Conservation (phyloP, 2,888 invertebrate species). For the Crematogaster levior region DNA sequence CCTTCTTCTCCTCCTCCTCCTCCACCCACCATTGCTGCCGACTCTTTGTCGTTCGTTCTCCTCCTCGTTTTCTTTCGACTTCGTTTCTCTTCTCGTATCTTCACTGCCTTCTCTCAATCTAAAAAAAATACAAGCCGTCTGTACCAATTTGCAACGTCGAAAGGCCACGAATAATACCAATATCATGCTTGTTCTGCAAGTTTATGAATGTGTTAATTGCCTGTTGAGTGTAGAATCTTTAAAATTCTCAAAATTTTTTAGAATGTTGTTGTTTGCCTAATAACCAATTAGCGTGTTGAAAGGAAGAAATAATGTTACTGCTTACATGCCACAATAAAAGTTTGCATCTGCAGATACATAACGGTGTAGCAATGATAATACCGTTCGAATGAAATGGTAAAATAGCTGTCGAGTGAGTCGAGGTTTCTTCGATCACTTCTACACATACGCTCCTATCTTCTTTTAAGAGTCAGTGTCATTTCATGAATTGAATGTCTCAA, state of each 20-base stretch:
- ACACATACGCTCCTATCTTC: slow-evolving; percentile 12
- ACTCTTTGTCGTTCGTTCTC: slow-evolving; percentile 4
- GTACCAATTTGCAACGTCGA: not conserved
- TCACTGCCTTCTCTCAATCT: slow-evolving; percentile 39
- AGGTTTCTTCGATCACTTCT: slow-evolving; percentile 27
- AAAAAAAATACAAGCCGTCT: slow-evolving; percentile 1
- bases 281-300: slow-evolving; percentile 4
- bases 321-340: not conserved
- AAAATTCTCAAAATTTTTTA: not conserved
- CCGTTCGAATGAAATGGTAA: slow-evolving; percentile 1
- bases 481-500: slow-evolving; percentile 32
- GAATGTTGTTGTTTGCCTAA: not conserved
- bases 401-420: slow-evolving; percentile 20
- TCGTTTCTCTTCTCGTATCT: slow-evolving; percentile 57
- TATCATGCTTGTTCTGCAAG: not conserved
- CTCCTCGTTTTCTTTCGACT: slow-evolving; percentile 65
- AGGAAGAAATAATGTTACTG: not conserved
- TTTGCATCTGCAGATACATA: not conserved
- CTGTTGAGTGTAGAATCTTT: not conserved
- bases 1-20: slow-evolving; percentile 24
- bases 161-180: slow-evolving; percentile 4
- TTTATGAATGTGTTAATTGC: not conserved
- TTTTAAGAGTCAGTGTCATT: not conserved
- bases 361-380: slow-evolving; percentile 9
- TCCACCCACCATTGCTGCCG: slow-evolving; percentile 27